Evolutionary conservation across 2,797 vertebrate species (phyloP).

Genomic region (Rallus crepitans): DNA sequence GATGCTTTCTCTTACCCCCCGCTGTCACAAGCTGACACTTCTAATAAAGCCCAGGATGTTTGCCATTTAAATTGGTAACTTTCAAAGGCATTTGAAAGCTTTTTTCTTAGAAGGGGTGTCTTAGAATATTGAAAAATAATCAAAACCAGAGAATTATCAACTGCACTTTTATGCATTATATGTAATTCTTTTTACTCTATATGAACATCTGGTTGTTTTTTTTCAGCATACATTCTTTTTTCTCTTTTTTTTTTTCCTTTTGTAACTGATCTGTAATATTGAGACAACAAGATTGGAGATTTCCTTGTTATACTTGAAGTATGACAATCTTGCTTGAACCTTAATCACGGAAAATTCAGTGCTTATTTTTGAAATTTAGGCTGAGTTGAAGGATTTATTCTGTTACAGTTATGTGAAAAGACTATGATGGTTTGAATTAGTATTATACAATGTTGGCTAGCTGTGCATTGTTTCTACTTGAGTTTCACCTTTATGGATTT

Average conservation of each 20-base stretch:
- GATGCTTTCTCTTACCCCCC: background rate
- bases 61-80: background rate
- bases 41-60: background rate
- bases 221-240: background rate
- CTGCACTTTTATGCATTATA: background rate
- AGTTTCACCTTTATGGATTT: constrained; percentile 33
- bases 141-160: background rate
- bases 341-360: background rate
- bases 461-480: constrained; percentile 15
- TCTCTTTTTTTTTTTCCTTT: too few relatives aligned
- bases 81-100: background rate
- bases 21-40: background rate
- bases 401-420: background rate
- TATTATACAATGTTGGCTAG: background rate
- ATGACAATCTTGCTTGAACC: background rate
- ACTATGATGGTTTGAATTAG: background rate
- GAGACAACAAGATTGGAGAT: background rate
- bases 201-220: background rate
- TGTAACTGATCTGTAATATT: background rate
- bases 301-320: background rate
- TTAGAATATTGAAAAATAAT: background rate
- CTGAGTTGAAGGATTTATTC: background rate
- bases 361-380: background rate
- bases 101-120: background rate
- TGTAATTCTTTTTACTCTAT: background rate